Percentiles rank a stretch among this genome's conserved stretches.
These are phyloP conservation scores for Mergus octosetaceus DNA, from an alignment of 2,797 vertebrate species.

Conservation along the genomic window DNA sequence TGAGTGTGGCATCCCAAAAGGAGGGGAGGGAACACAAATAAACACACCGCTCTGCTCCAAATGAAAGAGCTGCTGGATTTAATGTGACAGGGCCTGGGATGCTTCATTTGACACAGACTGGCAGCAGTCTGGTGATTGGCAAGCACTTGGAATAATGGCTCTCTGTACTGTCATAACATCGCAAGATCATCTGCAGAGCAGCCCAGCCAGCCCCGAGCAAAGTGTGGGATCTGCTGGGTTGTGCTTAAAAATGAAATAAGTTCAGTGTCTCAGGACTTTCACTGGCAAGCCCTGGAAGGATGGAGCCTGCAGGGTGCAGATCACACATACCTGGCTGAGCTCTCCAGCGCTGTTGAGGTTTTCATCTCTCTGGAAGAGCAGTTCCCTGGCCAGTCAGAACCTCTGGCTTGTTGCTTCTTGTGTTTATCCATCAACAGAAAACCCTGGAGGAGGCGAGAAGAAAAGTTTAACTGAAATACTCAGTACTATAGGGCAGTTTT, in stretches of 20 bases:
- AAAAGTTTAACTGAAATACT: not conserved
- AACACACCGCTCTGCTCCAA: slow-evolving; percentile 53
- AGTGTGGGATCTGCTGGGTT: slow-evolving; percentile 9
- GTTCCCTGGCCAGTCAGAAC: not conserved
- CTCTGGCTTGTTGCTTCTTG: not conserved
- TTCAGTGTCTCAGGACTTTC: not conserved
- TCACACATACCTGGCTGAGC: not conserved
- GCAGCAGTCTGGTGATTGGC: slow-evolving; percentile 73
- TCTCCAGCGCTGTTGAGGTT: accelerated
- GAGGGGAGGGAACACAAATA: slow-evolving; percentile 28
- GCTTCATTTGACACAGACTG: slow-evolving; percentile 75
- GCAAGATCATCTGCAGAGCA: slow-evolving; percentile 60
- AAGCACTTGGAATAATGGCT: slow-evolving; percentile 30
- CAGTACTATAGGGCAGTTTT: accelerated
- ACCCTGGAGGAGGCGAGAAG: not conserved
- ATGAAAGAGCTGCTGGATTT: slow-evolving; percentile 69
- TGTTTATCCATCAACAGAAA: not conserved
- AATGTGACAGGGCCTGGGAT: slow-evolving; percentile 69
- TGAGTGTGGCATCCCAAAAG: slow-evolving; percentile 39
- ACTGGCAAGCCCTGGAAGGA: not conserved
- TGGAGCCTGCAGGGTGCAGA: not conserved
- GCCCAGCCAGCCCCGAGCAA: slow-evolving; percentile 8
- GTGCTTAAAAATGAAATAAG: not conserved
- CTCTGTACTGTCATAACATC: slow-evolving; percentile 59
- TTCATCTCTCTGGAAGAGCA: not conserved